These are phyloP conservation scores for Metridium senile DNA, from an alignment of 92 coral and sea anemone species.

Conservation along the genomic window DNA sequence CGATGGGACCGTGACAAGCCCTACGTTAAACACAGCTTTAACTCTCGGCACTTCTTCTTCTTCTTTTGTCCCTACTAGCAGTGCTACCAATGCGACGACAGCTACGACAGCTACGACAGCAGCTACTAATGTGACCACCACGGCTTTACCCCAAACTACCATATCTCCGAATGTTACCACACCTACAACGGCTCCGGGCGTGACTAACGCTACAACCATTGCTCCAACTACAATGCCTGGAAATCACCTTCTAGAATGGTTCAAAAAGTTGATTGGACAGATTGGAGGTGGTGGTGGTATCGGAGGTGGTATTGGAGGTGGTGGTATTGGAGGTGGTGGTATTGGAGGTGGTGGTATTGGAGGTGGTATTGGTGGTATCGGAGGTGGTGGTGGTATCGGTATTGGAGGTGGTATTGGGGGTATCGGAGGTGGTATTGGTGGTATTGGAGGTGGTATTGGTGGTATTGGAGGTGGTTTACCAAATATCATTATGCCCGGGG, in stretches of 20 bases:
- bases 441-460: slow-evolving; percentile 7
- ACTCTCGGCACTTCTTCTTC: not conserved
- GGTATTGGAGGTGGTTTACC: slow-evolving; percentile 1
- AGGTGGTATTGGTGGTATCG: too few species aligned
- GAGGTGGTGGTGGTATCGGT: too few species aligned
- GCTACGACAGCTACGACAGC: slow-evolving; percentile 9
- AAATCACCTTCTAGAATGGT: slow-evolving; percentile 14
- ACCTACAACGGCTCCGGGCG: slow-evolving; percentile 6
- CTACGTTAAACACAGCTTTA: not conserved
- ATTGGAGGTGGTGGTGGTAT: slow-evolving; percentile 19
- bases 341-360: too few species aligned
- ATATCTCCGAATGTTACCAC: slow-evolving; percentile 5
- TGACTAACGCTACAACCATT: not conserved
- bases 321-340: too few species aligned
- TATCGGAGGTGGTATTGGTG: slow-evolving; percentile 7
- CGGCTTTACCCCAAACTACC: slow-evolving; percentile 19
- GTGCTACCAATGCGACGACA: not conserved
- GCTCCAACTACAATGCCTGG: slow-evolving; percentile 3
- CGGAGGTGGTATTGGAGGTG: too few species aligned
- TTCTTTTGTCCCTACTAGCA: slow-evolving; percentile 18
- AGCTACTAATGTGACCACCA: slow-evolving; percentile 4
- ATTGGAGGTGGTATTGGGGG: slow-evolving; percentile 20
- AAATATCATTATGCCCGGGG: not conserved
- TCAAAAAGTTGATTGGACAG: slow-evolving; percentile 7
- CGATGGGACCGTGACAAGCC: not conserved